phyloP scores from a whole-genome alignment of 2,113 vertebrate species.

The Raja brachyura region DNA sequence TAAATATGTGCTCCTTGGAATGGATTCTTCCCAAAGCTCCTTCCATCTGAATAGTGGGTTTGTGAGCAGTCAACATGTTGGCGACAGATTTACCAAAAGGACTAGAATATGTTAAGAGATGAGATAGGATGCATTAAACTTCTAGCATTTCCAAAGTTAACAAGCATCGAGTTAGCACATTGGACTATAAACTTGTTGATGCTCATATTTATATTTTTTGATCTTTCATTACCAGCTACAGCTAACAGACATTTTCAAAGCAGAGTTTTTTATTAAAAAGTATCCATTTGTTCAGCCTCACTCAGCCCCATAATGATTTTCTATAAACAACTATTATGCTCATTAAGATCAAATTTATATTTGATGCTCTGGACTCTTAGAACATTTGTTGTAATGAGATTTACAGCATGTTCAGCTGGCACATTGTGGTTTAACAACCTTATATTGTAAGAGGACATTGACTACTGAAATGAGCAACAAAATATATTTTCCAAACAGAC shows the following conservation, averaged over 20 bases:
- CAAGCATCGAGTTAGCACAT: not conserved
- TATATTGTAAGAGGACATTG: not conserved
- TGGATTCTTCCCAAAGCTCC: too few relatives aligned
- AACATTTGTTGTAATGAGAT: not conserved
- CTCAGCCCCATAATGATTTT: not conserved
- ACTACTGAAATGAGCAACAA: not conserved
- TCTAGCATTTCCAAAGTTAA: not conserved
- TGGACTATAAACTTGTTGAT: not conserved
- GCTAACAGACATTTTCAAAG: not conserved
- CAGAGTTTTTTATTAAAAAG: not conserved
- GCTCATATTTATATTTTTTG: not conserved
- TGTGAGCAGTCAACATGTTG: too few relatives aligned
- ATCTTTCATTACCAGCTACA: not conserved
- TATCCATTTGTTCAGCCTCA: not conserved
- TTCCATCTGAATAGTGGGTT: too few relatives aligned
- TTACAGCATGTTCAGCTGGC: not conserved
- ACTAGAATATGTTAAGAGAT: not conserved
- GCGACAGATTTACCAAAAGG: not conserved
- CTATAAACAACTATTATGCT: not conserved
- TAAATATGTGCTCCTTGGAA: too few relatives aligned
- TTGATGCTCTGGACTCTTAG: not conserved
- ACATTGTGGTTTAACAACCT: not conserved
- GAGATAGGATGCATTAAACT: not conserved
- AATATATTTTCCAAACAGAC: not conserved
- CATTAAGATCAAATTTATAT: slow-evolving; percentile 5